Conservation (phyloP, 2,797 vertebrate species). For the Semotilus atromaculatus region DNA sequence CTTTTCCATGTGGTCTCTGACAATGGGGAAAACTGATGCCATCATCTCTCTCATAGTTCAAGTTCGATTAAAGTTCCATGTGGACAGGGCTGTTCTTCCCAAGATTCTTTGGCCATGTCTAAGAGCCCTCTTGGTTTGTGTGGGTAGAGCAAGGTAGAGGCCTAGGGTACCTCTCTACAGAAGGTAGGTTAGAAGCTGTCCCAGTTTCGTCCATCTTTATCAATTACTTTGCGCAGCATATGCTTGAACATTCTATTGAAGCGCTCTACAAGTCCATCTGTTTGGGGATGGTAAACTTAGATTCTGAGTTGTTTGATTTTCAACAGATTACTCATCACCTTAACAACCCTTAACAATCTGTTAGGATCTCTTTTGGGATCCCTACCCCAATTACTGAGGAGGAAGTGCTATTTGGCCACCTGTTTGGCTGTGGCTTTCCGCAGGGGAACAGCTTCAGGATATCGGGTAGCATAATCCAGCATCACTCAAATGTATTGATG, state of each 20-base stretch:
- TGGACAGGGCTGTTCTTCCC: constrained; percentile 3
- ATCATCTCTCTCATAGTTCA: not conserved
- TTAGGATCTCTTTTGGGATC: not conserved
- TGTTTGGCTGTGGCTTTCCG: not conserved
- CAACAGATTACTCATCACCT: not conserved
- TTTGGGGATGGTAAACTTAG: not conserved
- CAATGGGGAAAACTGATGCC: not conserved
- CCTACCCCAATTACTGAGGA: not conserved
- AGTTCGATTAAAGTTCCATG: not conserved
- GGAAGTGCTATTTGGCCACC: not conserved
- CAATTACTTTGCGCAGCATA: not conserved
- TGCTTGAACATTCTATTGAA: not conserved
- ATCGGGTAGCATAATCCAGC: not conserved
- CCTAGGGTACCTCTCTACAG: not conserved
- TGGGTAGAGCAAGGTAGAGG: not conserved
- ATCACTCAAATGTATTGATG: constrained; percentile 5
- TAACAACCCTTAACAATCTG: not conserved
- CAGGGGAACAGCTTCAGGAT: no score
- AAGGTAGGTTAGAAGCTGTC: constrained; percentile 9
- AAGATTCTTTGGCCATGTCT: not conserved
- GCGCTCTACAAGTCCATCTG: not conserved
- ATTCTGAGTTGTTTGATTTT: not conserved
- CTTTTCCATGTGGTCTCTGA: not conserved
- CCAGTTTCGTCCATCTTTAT: not conserved
- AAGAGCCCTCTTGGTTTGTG: not conserved